Evolutionary conservation across 1,140 invertebrate species (phyloP), one percentile per base, ranked within the genome.

Genomic region (Cyrtorhinus lividipennis): DNA sequence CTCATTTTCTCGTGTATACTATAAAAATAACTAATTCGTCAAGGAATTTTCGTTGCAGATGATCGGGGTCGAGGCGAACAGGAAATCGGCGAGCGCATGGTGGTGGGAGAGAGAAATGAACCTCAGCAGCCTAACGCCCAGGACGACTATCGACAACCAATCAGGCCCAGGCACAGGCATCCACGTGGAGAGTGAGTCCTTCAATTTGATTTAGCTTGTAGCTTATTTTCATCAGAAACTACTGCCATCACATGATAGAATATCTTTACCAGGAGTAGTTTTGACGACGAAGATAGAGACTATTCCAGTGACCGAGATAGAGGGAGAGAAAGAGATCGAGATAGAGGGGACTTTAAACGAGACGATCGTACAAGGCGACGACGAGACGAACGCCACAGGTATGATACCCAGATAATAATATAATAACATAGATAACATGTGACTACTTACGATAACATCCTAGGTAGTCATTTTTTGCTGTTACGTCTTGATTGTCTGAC

Each of bases 111-210:
- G 56, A 45, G 59, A 20, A n/a, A 48, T 30, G 24, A 62, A 38
- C 30, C 22, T 18, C 24, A 13, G 13, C 38, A 62, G 27, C 24
- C 24, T 5, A 62, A 45, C 25, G 27, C 53, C 15, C 46, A 48
- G 13, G 64, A 62, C 74, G 73, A 67, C 67, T 73, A 65, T 69
- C 73, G 25, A 70, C 71, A 25, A 72, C 64, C 62, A 62, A 62
- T 61, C 38, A 38, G 61, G n/a, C 59, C 61, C 46, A 53, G 66
- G 18, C 67, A 64, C 30, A 53, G 48, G 20, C 66, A 38, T 56
- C 62, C 38, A 48, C 59, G 60, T 38, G 61, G 56, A 60, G 65
- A 62, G 59, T 59, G 56, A 24, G 44, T 65, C 20, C 24, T 3
- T 24, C 38, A 64, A 24, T 44, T 18, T 25, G 57, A 45, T 18